Evolutionary conservation across 2,797 vertebrate species (phyloP).

Genomic region (Xerus rutilus): DNA sequence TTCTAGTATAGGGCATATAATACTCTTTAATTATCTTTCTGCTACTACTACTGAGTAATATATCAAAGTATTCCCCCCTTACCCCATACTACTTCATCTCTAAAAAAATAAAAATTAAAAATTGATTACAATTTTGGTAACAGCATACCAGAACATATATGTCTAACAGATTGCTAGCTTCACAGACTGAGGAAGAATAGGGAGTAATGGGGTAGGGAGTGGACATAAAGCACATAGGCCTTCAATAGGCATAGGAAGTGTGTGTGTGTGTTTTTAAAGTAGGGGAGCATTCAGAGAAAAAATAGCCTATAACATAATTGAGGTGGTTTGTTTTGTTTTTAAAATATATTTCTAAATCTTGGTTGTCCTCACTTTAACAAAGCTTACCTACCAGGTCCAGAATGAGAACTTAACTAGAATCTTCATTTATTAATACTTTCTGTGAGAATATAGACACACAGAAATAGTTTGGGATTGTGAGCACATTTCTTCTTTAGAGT

Average conservation of each 20-base stretch:
- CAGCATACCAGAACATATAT: background rate
- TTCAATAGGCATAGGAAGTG: background rate
- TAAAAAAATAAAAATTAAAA: conserved; percentile 8
- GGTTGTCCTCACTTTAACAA: conserved; percentile 40
- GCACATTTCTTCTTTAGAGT: conserved; percentile 38
- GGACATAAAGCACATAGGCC: background rate
- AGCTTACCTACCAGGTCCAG: conserved; percentile 31
- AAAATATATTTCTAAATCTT: background rate
- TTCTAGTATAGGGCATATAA: conserved; percentile 28
- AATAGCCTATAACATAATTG: background rate
- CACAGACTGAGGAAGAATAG: conserved; percentile 21
- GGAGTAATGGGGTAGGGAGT: background rate
- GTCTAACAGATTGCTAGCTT: conserved; percentile 7
- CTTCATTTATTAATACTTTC: conserved; percentile 42
- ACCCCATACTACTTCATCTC: background rate
- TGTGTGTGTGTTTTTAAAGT: background rate
- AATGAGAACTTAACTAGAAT: conserved; percentile 36
- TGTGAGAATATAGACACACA: conserved; percentile 37
- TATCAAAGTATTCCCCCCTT: background rate
- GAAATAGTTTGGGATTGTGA: conserved; percentile 55
- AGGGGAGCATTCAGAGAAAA: background rate
- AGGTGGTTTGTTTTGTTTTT: background rate
- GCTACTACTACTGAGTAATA: conserved; percentile 14
- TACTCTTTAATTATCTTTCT: conserved; percentile 46
- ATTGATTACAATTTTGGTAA: conserved; percentile 39